Percentiles rank a stretch among this genome's conserved stretches.
Evolutionary conservation across 2,888 invertebrate genomes (phyloP).

Genomic region (Cybosia mesomella): DNA sequence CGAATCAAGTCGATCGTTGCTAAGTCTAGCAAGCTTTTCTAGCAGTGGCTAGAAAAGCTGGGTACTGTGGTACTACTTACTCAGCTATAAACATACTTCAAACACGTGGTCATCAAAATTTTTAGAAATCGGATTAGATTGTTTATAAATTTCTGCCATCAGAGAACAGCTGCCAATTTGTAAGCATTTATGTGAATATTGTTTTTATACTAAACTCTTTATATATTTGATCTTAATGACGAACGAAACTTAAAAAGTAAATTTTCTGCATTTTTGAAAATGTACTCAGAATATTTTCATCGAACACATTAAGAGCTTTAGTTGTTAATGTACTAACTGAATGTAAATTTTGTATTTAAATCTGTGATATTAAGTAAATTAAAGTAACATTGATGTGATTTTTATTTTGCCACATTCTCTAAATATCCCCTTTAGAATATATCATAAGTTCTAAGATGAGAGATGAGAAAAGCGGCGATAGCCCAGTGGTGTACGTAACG

Average conservation of each 20-base stretch:
- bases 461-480: too few species aligned
- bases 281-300: conserved; percentile 27
- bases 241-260: conserved; percentile 28
- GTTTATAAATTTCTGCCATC: neutral
- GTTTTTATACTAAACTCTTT: conserved; percentile 30
- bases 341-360: conserved; percentile 77
- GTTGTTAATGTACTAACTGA: conserved; percentile 48
- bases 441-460: too few species aligned
- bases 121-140: neutral
- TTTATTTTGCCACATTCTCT: neutral
- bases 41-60: too few species aligned
- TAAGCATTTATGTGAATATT: conserved; percentile 51
- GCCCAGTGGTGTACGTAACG: too few species aligned
- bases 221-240: conserved; percentile 26
- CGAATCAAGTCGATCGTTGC: too few species aligned
- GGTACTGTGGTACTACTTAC: too few species aligned
- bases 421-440: neutral
- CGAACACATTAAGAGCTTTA: conserved; percentile 31
- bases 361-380: conserved; percentile 72
- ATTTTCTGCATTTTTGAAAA: neutral
- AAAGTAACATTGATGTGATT: conserved; percentile 40
- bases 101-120: neutral
- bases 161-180: conserved; percentile 50
- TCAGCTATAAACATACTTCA: neutral
- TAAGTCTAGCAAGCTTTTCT: too few species aligned